Conservation (phyloP, 2,113 vertebrate genomes). For the Pangasianodon gigas region DNA sequence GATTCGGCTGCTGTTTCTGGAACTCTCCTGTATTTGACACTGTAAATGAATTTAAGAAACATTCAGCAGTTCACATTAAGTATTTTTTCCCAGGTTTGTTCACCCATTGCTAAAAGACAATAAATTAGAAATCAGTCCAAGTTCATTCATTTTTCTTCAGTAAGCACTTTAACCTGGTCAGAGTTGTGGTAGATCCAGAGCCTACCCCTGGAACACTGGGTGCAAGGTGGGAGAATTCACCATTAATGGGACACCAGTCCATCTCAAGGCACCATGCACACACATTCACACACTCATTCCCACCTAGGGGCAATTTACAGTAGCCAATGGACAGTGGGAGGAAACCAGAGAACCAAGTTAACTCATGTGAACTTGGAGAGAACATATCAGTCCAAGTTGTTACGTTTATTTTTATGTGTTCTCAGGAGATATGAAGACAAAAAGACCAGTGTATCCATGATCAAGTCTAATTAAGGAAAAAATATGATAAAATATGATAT, state of each 20-base stretch:
- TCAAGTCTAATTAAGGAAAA: neutral
- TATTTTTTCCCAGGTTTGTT: neutral
- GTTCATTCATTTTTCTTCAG: neutral
- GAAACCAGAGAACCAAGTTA: no score
- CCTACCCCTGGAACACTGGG: neutral
- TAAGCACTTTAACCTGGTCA: neutral
- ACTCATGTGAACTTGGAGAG: neutral
- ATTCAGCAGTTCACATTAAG: constrained; percentile 5
- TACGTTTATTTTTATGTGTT: neutral
- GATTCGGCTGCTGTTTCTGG: constrained; percentile 35
- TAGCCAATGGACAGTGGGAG: neutral
- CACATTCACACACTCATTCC: neutral
- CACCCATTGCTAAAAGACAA: neutral
- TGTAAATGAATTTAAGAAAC: constrained; percentile 18
- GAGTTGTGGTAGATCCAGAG: neutral
- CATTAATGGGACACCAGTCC: neutral
- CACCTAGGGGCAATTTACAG: neutral
- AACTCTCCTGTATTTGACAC: constrained; percentile 1
- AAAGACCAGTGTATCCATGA: neutral
- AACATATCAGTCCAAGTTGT: neutral
- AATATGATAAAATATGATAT: neutral
- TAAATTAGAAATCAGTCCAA: neutral
- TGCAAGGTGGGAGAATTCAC: neutral
- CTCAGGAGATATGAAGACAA: neutral
- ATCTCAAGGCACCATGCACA: neutral